These are phyloP conservation scores for Cerceris ruficornis DNA, from an alignment of 2,888 invertebrate species.

Conservation along the genomic window DNA sequence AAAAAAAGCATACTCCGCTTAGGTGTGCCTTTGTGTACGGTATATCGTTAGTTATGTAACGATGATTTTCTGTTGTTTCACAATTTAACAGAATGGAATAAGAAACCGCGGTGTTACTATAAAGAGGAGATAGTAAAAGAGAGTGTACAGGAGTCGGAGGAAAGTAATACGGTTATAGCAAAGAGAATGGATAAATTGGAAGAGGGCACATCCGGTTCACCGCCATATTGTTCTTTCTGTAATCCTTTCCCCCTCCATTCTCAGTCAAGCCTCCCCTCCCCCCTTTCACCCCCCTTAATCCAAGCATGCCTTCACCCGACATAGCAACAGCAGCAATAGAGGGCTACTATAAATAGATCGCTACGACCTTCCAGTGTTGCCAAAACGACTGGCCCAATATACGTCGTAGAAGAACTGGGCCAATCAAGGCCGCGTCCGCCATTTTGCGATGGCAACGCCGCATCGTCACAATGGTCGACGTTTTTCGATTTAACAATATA, in stretches of 20 bases:
- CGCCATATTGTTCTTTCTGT: constrained; percentile 66
- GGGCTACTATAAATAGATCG: constrained; percentile 76
- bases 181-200: constrained; percentile 58
- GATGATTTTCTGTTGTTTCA: constrained; percentile 24
- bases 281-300: constrained; percentile 40
- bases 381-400: constrained; percentile 73
- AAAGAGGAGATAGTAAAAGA: constrained; percentile 14
- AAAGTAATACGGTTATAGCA: constrained; percentile 50
- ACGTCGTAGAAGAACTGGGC: constrained; percentile 45
- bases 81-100: constrained; percentile 34
- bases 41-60: constrained; percentile 45
- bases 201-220: constrained; percentile 60
- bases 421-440: constrained; percentile 64
- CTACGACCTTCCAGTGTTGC: constrained; percentile 73
- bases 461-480: constrained; percentile 33
- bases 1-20: constrained; percentile 29
- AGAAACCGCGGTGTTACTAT: not conserved
- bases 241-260: constrained; percentile 54
- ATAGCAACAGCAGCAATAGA: constrained; percentile 77
- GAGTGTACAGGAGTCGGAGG: constrained; percentile 32
- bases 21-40: constrained; percentile 7
- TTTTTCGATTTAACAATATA: not conserved
- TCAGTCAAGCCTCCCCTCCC: constrained; percentile 11
- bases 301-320: constrained; percentile 62
- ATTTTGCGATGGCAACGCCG: constrained; percentile 68